A percentile compares a stretch with the other conserved stretches of the same genome.
These are phyloP conservation scores for Uria lomvia DNA, from an alignment of 2,113 vertebrate genomes.

Conservation along the genomic window DNA sequence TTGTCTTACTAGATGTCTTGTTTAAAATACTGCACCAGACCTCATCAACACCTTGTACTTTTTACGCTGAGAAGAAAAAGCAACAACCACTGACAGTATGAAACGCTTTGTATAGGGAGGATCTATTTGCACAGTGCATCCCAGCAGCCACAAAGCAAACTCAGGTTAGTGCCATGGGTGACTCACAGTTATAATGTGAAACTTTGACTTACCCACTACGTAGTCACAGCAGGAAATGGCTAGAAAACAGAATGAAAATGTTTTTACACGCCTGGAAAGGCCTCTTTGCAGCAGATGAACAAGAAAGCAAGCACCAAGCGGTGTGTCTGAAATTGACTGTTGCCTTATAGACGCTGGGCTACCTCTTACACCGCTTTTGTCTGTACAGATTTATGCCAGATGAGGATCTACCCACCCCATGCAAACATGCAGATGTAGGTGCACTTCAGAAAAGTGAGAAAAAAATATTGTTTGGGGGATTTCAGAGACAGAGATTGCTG, in stretches of 20 bases:
- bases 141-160: neutral
- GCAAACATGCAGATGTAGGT: neutral
- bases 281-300: neutral
- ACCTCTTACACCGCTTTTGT: neutral
- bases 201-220: constrained; percentile 77
- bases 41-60: neutral
- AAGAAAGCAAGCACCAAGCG: neutral
- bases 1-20: constrained; percentile 35
- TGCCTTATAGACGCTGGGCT: neutral
- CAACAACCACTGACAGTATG: neutral
- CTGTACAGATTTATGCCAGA: neutral
- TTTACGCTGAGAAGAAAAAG: neutral
- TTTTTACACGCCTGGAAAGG: neutral
- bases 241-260: constrained; percentile 72
- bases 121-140: neutral
- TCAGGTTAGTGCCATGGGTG: neutral
- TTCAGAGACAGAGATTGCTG: neutral
- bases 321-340: neutral
- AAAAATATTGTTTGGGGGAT: neutral
- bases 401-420: neutral
- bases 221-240: constrained; percentile 79
- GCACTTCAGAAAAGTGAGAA: neutral
- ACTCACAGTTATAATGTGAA: neutral
- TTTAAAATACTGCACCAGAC: constrained; percentile 28
- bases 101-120: neutral